Evolutionary conservation across 2,797 vertebrate genomes (phyloP), one percentile per base, ranked within the genome.

Genomic region (Ceryle rudis): DNA sequence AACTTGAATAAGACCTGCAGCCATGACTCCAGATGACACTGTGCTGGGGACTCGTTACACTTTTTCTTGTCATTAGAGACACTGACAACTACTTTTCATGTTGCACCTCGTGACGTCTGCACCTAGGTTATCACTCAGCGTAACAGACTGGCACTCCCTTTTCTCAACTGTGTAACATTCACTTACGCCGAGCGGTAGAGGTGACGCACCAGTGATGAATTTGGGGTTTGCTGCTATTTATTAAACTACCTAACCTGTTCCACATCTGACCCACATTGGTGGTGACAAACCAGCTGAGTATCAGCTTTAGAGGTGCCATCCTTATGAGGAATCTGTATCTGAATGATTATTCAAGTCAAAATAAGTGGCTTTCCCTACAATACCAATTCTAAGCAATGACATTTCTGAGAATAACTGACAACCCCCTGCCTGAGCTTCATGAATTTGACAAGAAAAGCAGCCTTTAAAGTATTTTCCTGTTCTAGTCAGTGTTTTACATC

Each of bases 381-480:
- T 49, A 86, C 64, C 67, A 90, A 47, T 77, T 86, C 70, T 57
- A 82, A 95, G 88, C 74, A 92, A 81, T 20, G 71, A 89, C 65
- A 78, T 86, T 85, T 89, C 94, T 78, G 64, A 49, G 69, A 86
- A 62, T 94, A 95, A 91, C 77, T 95, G 94, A 95, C 91, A 95
- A 90, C 81, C 81, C 85, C 94, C 94, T 94, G 85, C 90, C 88
- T 90, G 83, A 61, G 81, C 91, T 79, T 95, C 81, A 90, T 57
- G 81, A 91, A 92, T 93, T 86, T 95, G 93, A 91, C 89, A 93
- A 89, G 85, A 95, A 90, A 90, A 93, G 82, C 77, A 90, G 88
- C 55, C 93, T 95, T 97, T 79, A 75, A 96, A 96, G 80, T 93
- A 84, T 82, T 90, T 87, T 70, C 61, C 77, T 94, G 78, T 92